A percentile compares a stretch with the other conserved stretches of the same genome.
These are phyloP conservation scores for Desmophyllum pertusum DNA, from an alignment of 92 coral and sea anemone species.

Conservation along the genomic window DNA sequence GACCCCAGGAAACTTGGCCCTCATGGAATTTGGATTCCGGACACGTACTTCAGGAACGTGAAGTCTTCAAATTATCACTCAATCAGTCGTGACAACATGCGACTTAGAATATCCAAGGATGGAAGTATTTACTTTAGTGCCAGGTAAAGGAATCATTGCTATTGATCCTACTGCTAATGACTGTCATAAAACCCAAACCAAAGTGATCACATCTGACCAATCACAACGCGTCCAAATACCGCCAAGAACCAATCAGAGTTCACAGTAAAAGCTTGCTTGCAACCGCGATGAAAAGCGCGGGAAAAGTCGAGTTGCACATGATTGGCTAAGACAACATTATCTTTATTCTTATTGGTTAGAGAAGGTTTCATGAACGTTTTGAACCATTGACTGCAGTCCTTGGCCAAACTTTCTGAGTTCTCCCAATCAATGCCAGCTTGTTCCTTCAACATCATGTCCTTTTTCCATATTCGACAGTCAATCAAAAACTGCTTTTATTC, in stretches of 20 bases:
- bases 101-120: slow-evolving; percentile 72
- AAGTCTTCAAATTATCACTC: slow-evolving; percentile 72
- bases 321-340: not conserved
- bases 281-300: not conserved
- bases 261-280: not conserved
- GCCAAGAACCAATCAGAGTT: not conserved
- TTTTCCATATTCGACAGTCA: too few species aligned
- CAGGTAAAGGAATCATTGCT: slow-evolving; percentile 54
- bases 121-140: slow-evolving; percentile 82
- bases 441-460: too few species aligned
- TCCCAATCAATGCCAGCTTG: too few species aligned
- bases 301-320: not conserved
- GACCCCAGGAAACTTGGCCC: slow-evolving; percentile 57
- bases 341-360: not conserved
- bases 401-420: too few species aligned
- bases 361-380: not conserved
- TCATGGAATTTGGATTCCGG: slow-evolving; percentile 88
- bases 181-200: not conserved
- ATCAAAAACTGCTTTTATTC: too few species aligned
- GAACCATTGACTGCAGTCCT: not conserved
- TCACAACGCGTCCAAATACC: not conserved
- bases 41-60: slow-evolving; percentile 85
- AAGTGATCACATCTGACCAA: not conserved
- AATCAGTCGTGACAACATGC: slow-evolving; percentile 79
- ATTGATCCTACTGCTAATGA: not conserved